Percentiles rank a stretch among this genome's conserved stretches.
phyloP scores from a whole-genome alignment of 2,113 vertebrate genomes.

The Bubo scandiacus region DNA sequence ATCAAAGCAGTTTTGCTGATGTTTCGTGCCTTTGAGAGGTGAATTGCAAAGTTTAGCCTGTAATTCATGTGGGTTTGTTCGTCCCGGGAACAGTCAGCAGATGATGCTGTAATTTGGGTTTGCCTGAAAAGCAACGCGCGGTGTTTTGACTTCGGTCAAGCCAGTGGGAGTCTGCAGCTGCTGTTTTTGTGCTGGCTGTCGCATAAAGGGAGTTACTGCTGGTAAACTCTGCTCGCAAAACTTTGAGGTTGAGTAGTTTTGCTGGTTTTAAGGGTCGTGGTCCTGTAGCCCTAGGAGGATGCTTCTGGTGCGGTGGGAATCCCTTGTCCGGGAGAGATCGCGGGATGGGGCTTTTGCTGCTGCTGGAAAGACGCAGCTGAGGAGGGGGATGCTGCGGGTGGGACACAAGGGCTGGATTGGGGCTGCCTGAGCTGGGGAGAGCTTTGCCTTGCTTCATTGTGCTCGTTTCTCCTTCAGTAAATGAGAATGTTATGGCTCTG shows the following conservation, averaged over 20 bases:
- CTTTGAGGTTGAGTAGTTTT: not conserved
- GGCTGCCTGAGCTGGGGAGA: not conserved
- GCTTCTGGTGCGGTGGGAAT: not conserved
- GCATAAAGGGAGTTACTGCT: not conserved
- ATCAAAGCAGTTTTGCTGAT: constrained; percentile 8
- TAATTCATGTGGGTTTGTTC: constrained; percentile 25
- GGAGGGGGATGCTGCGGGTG: not conserved
- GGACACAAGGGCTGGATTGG: rapidly evolving
- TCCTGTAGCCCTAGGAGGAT: not conserved
- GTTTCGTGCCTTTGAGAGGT: not conserved
- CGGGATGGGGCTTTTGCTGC: not conserved
- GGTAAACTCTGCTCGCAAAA: not conserved
- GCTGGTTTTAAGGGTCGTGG: not conserved
- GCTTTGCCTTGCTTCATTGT: rapidly evolving
- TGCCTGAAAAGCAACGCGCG: not conserved
- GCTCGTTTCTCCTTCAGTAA: not conserved
- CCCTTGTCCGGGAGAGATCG: not conserved
- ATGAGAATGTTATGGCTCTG: not conserved
- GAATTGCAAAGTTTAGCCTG: constrained; percentile 1
- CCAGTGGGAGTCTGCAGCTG: constrained; percentile 29
- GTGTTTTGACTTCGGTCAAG: not conserved
- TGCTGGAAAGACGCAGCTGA: not conserved
- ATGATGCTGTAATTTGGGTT: constrained; percentile 50
- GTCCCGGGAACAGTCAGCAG: not conserved
- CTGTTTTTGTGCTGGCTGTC: not conserved